phyloP scores from a whole-genome alignment of 2,888 invertebrate genomes.

The Folsomia manolachei region DNA sequence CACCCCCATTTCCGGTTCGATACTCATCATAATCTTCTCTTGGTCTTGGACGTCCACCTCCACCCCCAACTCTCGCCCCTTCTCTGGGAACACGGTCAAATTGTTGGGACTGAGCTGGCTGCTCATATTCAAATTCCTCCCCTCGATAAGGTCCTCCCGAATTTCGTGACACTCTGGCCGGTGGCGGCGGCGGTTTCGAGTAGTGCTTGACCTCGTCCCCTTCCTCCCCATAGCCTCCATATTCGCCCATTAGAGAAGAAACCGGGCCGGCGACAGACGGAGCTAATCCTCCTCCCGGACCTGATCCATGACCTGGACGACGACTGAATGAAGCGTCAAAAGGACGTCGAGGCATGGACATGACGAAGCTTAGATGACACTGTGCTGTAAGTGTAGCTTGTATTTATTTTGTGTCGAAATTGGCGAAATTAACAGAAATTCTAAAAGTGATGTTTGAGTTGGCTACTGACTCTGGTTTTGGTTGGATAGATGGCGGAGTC shows the following conservation, averaged over 20 bases:
- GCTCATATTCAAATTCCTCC: no score
- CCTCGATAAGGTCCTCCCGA: background rate
- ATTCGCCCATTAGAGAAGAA: background rate
- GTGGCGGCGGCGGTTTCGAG: no score
- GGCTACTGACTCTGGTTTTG: no score
- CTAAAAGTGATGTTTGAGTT: no score
- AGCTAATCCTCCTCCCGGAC: background rate
- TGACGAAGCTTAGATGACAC: no score
- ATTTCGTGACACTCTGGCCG: background rate
- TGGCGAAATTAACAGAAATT: no score
- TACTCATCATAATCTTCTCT: background rate
- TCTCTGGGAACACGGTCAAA: slow-evolving; percentile 13
- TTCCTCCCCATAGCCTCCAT: background rate
- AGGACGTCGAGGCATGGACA: background rate
- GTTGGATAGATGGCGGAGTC: no score
- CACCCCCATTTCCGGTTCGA: background rate
- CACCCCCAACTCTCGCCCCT: background rate
- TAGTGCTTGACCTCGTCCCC: background rate
- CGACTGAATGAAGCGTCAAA: background rate
- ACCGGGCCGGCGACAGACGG: background rate
- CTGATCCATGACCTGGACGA: background rate
- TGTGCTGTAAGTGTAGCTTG: no score
- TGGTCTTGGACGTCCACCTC: background rate
- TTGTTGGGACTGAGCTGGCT: background rate
- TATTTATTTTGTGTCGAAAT: no score